Base-by-base conservation (phyloP, 2,888 invertebrate species). In the Apamea monoglypha region DNA sequence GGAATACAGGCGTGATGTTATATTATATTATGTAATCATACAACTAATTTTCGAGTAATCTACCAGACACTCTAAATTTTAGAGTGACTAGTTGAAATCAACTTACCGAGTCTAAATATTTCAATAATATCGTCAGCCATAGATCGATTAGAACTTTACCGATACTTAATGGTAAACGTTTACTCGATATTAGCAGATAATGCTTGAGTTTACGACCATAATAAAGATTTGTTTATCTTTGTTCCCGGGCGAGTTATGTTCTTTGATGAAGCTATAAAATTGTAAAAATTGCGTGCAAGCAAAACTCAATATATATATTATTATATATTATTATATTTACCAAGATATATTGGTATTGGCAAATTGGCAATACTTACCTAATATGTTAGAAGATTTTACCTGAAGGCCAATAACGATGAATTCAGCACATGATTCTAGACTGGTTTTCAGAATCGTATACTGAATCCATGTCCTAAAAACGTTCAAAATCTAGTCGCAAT, bases 171-270 rank as follows among this genome's bases (percentile, higher is more conserved):
- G 21, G 32, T 36, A 69, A 72, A 72, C 76, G 50, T 64, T 84
- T 76, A 64, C 36, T 76, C 16, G 73, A 61, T 78, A 78, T 59
- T 50, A 63, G 16, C 47, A 40, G 72, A 72, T 84, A 84, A 64
- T 74, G 40, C 50, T 72, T 16, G 18, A 59, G 71, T 83, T 83
- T 72, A 80, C 14, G 40, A 68, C 63, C 59, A 18, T 40, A 71
- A 59, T 83, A 67, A 59, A 83, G 32, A 67, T 61, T 64, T 67
- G 67, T 80, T 67, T 84, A 61, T 61, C 16, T 67, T 6, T 32
- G n/a, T 61, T 61, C 29, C 18, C 21, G 1, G 47, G n/a, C 2
- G 12, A 64, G 53, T 5, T 47, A 61, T 66, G 61, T 36, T 70
- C 47, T 71, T n/a, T 59, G 25, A 53, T 67, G 25, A 67, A 56